Conservation (phyloP, 2,113 vertebrate species). For the Psettodes erumei region DNA sequence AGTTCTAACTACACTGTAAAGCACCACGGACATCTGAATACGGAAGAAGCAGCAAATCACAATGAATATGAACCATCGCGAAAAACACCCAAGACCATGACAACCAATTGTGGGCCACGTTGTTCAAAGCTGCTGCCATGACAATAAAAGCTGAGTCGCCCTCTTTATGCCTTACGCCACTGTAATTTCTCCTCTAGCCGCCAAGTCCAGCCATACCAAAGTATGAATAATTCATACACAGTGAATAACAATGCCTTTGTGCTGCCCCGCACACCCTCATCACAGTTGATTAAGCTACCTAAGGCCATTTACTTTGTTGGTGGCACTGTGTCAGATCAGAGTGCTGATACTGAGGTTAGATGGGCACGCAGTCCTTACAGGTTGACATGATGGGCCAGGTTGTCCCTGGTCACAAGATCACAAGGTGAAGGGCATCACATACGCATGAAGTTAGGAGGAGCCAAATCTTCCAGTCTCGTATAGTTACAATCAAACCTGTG, state of each 20-base stretch:
- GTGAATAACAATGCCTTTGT: slow-evolving; percentile 74
- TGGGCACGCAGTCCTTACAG: slow-evolving; percentile 18
- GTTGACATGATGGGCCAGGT: slow-evolving; percentile 4
- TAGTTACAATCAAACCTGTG: background rate
- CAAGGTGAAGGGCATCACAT: slow-evolving; percentile 11
- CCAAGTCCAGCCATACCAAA: slow-evolving; percentile 54
- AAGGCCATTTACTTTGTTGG: slow-evolving; percentile 71
- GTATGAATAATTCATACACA: slow-evolving; percentile 75
- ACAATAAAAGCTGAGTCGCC: background rate
- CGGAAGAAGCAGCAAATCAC: background rate
- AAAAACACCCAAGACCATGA: background rate
- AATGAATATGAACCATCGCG: background rate
- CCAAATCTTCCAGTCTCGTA: no score
- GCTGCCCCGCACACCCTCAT: slow-evolving; percentile 65
- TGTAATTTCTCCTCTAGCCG: slow-evolving; percentile 25
- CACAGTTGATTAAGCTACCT: slow-evolving; percentile 75
- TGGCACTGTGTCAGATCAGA: slow-evolving; percentile 55
- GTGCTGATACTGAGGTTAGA: slow-evolving; percentile 68
- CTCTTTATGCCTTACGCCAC: slow-evolving; percentile 29
- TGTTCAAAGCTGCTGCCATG: background rate
- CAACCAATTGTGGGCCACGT: background rate
- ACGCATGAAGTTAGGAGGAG: background rate
- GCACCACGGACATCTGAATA: no score
- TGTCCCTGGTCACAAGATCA: slow-evolving; percentile 20
- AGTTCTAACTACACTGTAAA: no score